These are phyloP conservation scores for Anhinga anhinga DNA, from an alignment of 2,113 vertebrate genomes.

Conservation along the genomic window DNA sequence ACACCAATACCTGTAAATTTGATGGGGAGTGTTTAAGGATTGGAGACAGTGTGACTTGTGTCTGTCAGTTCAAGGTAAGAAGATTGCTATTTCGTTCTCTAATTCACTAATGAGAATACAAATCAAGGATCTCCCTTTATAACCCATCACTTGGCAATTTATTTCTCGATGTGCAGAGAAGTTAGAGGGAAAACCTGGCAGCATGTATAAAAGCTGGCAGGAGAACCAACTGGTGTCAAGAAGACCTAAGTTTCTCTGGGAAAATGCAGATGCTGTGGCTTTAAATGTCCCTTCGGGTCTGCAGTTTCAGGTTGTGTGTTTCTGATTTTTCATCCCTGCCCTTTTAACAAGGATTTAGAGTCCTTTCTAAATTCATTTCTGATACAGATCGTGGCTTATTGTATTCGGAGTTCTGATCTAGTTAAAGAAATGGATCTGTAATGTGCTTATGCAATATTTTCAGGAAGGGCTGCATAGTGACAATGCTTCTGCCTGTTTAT, in stretches of 20 bases:
- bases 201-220: conserved; percentile 42
- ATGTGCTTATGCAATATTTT: conserved; percentile 50
- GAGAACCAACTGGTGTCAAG: conserved; percentile 67
- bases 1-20: conserved; percentile 99
- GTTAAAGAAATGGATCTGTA: conserved; percentile 51
- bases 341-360: conserved; percentile 24
- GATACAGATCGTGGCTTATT: conserved; percentile 43
- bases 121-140: conserved; percentile 44
- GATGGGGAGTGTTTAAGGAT: conserved; percentile 97
- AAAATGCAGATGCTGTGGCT: conserved; percentile 38
- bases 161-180: conserved; percentile 42
- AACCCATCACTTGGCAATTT: conserved; percentile 58
- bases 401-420: conserved; percentile 44
- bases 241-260: conserved; percentile 52
- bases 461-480: conserved; percentile 56
- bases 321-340: not conserved
- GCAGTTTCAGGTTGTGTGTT: conserved; percentile 11
- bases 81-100: conserved; percentile 42
- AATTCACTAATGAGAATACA: conserved; percentile 56
- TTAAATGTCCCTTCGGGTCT: conserved; percentile 15
- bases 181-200: conserved; percentile 60
- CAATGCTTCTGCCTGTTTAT: conserved; percentile 46
- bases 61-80: conserved; percentile 99
- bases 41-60: conserved; percentile 97
- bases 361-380: conserved; percentile 45